These are phyloP conservation scores for Heliocidaris tuberculata DNA, from an alignment of 35 echinoderm and acorn worm genomes.

Conservation along the genomic window DNA sequence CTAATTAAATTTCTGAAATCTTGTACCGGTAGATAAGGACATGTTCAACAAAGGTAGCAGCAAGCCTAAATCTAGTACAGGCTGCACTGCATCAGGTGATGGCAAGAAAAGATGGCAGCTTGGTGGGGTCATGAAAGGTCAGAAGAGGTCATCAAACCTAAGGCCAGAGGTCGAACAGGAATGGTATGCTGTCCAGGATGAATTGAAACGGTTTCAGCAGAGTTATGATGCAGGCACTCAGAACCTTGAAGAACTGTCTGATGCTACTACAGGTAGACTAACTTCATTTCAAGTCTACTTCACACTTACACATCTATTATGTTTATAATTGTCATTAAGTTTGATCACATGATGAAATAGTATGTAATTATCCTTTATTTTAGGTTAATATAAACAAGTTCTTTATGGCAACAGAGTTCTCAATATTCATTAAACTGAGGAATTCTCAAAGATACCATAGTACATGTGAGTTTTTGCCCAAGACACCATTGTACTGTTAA, in stretches of 20 bases:
- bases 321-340: too few species aligned
- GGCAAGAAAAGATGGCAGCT: conserved; percentile 11
- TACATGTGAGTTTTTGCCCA: too few species aligned
- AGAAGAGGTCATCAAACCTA: not conserved
- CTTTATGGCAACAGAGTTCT: too few species aligned
- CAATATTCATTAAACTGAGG: too few species aligned
- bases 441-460: too few species aligned
- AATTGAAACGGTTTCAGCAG: not conserved
- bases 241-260: not conserved
- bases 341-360: too few species aligned
- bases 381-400: too few species aligned
- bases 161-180: conserved; percentile 13
- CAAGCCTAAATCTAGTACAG: too few species aligned
- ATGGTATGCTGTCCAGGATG: not conserved
- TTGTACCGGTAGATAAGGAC: not conserved
- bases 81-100: not conserved
- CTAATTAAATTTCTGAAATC: not conserved
- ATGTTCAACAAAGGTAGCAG: not conserved
- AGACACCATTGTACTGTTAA: too few species aligned
- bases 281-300: not conserved
- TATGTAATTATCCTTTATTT: too few species aligned
- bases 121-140: not conserved
- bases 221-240: not conserved
- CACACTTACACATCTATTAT: too few species aligned
- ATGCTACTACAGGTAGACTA: not conserved